Evolutionary conservation across 1,140 invertebrate species (phyloP), one percentile per base, ranked within the genome.

Genomic region (Drosophila ambigua): DNA sequence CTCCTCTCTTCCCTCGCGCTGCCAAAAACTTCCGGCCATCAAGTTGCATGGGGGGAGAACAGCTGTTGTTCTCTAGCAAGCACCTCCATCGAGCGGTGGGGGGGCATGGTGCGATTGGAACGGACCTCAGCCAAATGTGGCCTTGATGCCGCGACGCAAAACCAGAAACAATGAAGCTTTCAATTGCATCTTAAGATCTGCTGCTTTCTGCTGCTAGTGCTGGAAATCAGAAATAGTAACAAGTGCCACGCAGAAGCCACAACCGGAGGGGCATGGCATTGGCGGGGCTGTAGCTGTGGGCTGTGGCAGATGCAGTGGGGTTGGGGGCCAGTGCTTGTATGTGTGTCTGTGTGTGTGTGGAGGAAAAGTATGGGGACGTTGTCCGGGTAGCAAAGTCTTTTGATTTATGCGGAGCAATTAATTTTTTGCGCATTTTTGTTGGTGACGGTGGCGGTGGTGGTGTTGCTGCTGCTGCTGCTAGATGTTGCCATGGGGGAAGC

Each of bases 361-460:
- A 46, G 49, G 43, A 46, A 50, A 58, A 55, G 50, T 20, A 20
- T 35, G 67, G 58, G 65, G 64, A 65, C 78, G 62, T 26, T 41
- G 78, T 61, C 59, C 79, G 69, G 35, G 52, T 20, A 76, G 64
- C 64, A 90, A 84, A 89, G 78, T 81, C 85, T 89, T 89, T 89
- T 89, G 85, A 89, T 89, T 89, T 89, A 89, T 89, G 85, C 67
- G 57, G 77, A 78, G 81, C 85, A 89, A 89, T 89, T 89, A 89
- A 89, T 89, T 89, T 88, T 89, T 89, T 89, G 85, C 82, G 72
- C 78, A 89, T 85, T 85, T 87, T 65, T 63, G 53, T 9, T 46
- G 20, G 7, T 23, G 55, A 16, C 51, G 35, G 13, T 55, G 39
- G 41, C 9, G 63, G 9, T 49, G 67, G 11, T 54, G 44, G 44